These are phyloP conservation scores for Phenacoccus solenopsis DNA, from an alignment of 1,140 invertebrate species.

Conservation along the genomic window DNA sequence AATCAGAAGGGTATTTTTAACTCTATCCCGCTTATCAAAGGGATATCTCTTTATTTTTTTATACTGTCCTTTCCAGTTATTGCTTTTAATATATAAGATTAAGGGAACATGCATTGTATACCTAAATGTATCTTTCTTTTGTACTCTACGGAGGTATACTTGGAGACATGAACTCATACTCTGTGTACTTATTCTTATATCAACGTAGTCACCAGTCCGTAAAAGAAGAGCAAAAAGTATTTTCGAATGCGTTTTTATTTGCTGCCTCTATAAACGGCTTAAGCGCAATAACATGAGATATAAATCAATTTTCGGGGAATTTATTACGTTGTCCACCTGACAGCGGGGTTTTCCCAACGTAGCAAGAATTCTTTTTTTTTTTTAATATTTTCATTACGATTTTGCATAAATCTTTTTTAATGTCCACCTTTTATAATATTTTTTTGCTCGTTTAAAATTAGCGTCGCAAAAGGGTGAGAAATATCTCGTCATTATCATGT, in stretches of 20 bases:
- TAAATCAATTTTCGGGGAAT: slow-evolving; percentile 9
- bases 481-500: no score
- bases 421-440: no score
- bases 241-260: slow-evolving; percentile 15
- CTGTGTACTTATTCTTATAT: background rate
- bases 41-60: slow-evolving; percentile 2
- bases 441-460: no score
- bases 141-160: background rate
- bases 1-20: slow-evolving; percentile 7
- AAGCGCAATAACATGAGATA: background rate
- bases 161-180: slow-evolving; percentile 4
- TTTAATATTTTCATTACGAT: background rate
- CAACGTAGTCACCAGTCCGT: background rate
- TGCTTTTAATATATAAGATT: slow-evolving; percentile 18
- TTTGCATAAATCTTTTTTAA: background rate
- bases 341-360: background rate
- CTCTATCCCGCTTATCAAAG: slow-evolving; percentile 5
- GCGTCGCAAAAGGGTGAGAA: no score
- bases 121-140: slow-evolving; percentile 8
- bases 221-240: slow-evolving; percentile 4
- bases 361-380: background rate
- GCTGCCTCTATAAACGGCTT: background rate
- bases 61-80: slow-evolving; percentile 15
- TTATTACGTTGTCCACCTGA: background rate
- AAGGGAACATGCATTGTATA: slow-evolving; percentile 16